A percentile compares a stretch with the other conserved stretches of the same genome.
These are phyloP conservation scores for Poecilia velifera DNA, from an alignment of 2,797 vertebrate genomes.

Conservation along the genomic window DNA sequence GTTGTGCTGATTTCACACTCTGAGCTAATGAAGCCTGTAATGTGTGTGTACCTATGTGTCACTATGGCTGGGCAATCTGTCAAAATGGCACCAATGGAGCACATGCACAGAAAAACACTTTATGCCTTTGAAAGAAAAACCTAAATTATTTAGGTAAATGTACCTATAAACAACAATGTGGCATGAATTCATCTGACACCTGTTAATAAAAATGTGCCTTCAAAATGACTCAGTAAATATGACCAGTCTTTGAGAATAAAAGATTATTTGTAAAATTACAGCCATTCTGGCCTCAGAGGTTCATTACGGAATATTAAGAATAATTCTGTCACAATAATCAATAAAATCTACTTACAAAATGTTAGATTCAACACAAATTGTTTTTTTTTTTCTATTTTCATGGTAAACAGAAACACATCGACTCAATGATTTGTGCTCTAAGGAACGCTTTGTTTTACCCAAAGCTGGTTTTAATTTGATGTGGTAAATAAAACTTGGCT, in stretches of 20 bases:
- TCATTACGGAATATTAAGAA: not conserved
- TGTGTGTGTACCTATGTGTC: not conserved
- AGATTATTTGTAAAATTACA: not conserved
- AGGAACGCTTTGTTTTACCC: too few relatives aligned
- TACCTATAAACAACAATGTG: not conserved
- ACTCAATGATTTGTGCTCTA: too few relatives aligned
- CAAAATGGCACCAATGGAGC: not conserved
- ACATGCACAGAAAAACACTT: not conserved
- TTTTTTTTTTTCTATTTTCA: too few relatives aligned
- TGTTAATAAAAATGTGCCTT: not conserved
- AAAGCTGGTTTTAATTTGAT: too few relatives aligned
- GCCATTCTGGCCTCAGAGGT: not conserved
- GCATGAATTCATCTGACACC: not conserved
- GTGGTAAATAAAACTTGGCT: too few relatives aligned
- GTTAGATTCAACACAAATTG: too few relatives aligned
- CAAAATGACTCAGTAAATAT: not conserved
- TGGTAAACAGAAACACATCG: too few relatives aligned
- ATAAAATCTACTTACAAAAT: too few relatives aligned
- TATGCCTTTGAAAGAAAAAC: not conserved
- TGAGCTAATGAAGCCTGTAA: constrained; percentile 9
- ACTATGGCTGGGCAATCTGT: not conserved
- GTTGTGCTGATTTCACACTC: constrained; percentile 6
- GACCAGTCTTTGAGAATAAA: not conserved
- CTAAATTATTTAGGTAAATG: not conserved
- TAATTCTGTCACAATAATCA: too few relatives aligned